Conservation (phyloP, 2,113 vertebrate species). For the Nothobranchius kuhntae region DNA sequence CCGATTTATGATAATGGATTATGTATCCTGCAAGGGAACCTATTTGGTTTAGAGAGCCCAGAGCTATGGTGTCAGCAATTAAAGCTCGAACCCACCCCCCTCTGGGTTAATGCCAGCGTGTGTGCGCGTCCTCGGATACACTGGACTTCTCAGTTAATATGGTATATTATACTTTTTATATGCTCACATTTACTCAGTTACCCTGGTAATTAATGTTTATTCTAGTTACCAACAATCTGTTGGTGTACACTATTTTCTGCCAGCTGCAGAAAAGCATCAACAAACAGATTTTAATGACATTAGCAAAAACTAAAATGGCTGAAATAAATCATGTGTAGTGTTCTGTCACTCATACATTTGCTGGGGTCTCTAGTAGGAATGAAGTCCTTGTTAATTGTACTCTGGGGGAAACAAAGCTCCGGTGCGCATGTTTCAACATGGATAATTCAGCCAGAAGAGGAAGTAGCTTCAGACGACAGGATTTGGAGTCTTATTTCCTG, state of each 20-base stretch:
- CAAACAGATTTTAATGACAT: too few relatives aligned
- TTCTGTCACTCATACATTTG: too few relatives aligned
- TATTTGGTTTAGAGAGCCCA: constrained; percentile 70
- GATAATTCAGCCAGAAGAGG: too few relatives aligned
- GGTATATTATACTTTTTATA: not conserved
- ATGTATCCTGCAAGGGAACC: constrained; percentile 72
- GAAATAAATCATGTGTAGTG: too few relatives aligned
- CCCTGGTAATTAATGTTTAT: not conserved
- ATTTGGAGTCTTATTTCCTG: too few relatives aligned
- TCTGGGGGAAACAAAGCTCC: too few relatives aligned
- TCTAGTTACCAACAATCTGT: not conserved
- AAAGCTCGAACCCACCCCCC: constrained; percentile 54
- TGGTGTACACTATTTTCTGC: not conserved
- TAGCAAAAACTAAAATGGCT: too few relatives aligned
- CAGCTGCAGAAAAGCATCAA: too few relatives aligned
- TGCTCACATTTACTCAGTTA: not conserved
- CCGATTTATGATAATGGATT: constrained; percentile 82
- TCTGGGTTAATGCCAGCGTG: constrained; percentile 44
- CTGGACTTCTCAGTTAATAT: constrained; percentile 16
- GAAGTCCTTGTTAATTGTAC: too few relatives aligned
- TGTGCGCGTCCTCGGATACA: constrained; percentile 11
- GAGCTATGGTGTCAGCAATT: constrained; percentile 79
- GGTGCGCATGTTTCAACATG: too few relatives aligned
- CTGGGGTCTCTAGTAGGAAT: too few relatives aligned
- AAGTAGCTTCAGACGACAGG: too few relatives aligned